These are phyloP conservation scores for Clarias gariepinus DNA, from an alignment of 2,113 vertebrate species.

Conservation along the genomic window DNA sequence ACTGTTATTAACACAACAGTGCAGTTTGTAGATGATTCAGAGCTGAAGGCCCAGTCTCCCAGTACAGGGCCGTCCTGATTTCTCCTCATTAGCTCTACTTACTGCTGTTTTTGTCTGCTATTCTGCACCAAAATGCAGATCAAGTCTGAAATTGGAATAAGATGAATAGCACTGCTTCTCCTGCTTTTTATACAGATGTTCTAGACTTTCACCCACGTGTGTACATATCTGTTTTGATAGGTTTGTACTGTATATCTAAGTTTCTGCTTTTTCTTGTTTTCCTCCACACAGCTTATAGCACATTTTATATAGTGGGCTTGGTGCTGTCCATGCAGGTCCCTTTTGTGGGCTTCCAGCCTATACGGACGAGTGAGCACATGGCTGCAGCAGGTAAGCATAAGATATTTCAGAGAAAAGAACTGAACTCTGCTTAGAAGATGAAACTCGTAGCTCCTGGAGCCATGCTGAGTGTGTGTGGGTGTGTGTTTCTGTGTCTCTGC, in stretches of 20 bases:
- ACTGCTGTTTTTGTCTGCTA: constrained; percentile 14
- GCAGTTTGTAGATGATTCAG: constrained; percentile 16
- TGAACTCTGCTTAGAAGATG: not conserved
- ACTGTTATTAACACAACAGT: not conserved
- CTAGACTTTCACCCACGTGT: not conserved
- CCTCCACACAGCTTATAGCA: constrained; percentile 79
- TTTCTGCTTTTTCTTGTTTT: constrained; percentile 33
- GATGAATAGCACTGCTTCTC: constrained; percentile 11
- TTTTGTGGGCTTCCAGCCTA: constrained; percentile 88
- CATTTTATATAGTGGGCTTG: constrained; percentile 88
- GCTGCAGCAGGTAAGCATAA: constrained; percentile 81
- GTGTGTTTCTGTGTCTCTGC: constrained; percentile 29
- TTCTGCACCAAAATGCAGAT: constrained; percentile 28
- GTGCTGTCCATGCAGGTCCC: constrained; percentile 91
- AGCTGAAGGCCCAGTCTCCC: constrained; percentile 7
- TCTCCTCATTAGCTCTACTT: constrained; percentile 35
- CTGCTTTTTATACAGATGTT: not conserved
- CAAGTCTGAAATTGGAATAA: not conserved
- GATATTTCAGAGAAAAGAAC: not conserved
- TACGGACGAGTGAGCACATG: constrained; percentile 90
- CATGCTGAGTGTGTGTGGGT: not conserved
- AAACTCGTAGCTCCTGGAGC: not conserved
- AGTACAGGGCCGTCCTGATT: constrained; percentile 5
- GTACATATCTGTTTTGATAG: not conserved
- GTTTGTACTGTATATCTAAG: not conserved